Evolutionary conservation across 2,888 invertebrate genomes (phyloP).

Genomic region (Linyphia triangularis): DNA sequence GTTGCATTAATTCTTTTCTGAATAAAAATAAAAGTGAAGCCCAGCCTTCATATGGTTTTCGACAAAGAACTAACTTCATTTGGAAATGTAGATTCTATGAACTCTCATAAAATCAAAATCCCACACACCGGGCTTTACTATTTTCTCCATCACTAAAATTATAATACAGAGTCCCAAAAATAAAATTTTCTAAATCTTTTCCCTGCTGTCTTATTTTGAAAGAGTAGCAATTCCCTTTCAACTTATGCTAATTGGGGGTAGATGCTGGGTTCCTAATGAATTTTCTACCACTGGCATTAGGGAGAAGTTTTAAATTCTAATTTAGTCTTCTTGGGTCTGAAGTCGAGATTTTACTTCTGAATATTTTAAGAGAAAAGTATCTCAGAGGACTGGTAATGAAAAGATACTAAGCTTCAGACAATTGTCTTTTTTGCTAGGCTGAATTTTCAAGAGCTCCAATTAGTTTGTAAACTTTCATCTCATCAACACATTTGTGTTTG

Average conservation of each 20-base stretch:
- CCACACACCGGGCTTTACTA: background rate
- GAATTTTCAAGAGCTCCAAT: background rate
- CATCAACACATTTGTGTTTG: background rate
- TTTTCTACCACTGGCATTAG: background rate
- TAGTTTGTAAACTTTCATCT: slow-evolving; percentile 1
- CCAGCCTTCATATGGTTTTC: too few species aligned
- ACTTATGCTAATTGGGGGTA: slow-evolving; percentile 51
- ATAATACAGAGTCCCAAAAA: background rate
- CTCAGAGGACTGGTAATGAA: background rate
- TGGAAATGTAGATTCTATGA: too few species aligned
- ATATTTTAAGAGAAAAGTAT: slow-evolving; percentile 7
- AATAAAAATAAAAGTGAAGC: too few species aligned
- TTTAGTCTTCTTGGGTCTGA: slow-evolving; percentile 4
- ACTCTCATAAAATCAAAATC: too few species aligned
- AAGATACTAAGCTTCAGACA: slow-evolving; percentile 4
- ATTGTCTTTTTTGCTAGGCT: background rate
- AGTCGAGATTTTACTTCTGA: background rate
- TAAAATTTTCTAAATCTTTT: background rate
- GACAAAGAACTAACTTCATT: too few species aligned
- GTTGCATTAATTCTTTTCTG: too few species aligned
- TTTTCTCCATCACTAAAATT: background rate
- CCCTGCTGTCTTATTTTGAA: background rate
- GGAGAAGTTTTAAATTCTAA: slow-evolving; percentile 57
- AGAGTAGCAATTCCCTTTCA: slow-evolving; percentile 13
- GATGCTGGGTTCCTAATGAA: slow-evolving; percentile 42